Base-by-base conservation (phyloP, 2,888 invertebrate genomes). In the Dastarcus helophoroides region DNA sequence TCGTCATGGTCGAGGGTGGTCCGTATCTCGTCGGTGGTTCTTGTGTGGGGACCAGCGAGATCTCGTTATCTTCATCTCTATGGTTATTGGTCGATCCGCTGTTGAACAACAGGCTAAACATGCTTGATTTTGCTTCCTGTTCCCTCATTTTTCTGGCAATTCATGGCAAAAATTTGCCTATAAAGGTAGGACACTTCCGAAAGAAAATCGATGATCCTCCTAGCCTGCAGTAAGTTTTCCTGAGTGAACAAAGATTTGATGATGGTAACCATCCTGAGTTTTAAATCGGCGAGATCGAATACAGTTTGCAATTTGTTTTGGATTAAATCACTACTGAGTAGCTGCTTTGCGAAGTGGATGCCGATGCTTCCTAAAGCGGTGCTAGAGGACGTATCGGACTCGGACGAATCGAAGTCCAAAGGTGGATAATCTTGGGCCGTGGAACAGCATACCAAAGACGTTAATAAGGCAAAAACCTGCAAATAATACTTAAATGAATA, bases 141-240 rank as follows among this genome's bases (percentile, higher is more conserved):
- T n/a, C n/a, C n/a, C n/a, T n/a, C n/a, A 26, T 27, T 1, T 40
- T 37, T 3, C 19, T 22, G 2, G 37, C 38, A 7, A 34, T 16
- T 7, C 30, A 31, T 1, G 44, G 46, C 2, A 47, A 28, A 8
- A 42, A 22, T 5, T 26, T 17, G 21, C 32, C 32, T 7, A 43
- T 1, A 39, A 42, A 45, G 4, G n/a, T 21, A 26, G 5, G 35
- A 31, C 8, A 43, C 33, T 8, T 44, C 24, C 4, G 41, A 25
- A 0, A 32, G 37, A 5, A 44, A 26, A 13, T 41, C 39, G 10
- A 48, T 11, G 6, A 41, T 29, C 14, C 35, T 44, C 17, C 46
- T 42, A 8, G 48, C n/a, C 14, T 50, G 29, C 6, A 38, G 12
- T 5, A 53, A 32, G 23, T 52, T 53, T n/a, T 53, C 51, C 3